Percentiles rank a stretch among this genome's conserved stretches.
phyloP scores from a whole-genome alignment of 2,797 vertebrate genomes.

The Melanotaenia boesemani region DNA sequence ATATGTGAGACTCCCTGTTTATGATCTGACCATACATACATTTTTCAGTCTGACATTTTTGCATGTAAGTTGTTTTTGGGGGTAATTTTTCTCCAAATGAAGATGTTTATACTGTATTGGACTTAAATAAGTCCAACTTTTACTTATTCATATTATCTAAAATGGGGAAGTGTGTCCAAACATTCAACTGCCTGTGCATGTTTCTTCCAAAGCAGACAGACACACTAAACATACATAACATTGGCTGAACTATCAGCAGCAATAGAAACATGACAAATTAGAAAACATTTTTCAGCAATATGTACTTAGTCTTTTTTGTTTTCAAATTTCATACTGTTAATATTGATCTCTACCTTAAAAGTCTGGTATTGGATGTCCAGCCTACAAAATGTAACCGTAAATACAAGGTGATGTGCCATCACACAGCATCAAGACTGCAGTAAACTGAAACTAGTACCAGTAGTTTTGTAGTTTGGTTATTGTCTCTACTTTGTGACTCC shows the following conservation, averaged over 20 bases:
- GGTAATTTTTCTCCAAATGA: not conserved
- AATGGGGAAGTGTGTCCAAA: not conserved
- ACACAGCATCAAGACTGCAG: constrained; percentile 31
- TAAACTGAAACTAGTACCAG: constrained; percentile 47
- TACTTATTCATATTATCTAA: not conserved
- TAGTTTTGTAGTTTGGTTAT: constrained; percentile 30
- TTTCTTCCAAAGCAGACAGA: too few relatives aligned
- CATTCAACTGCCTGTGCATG: not conserved
- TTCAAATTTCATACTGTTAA: not conserved
- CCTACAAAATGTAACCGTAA: constrained; percentile 7
- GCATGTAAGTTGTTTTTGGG: not conserved
- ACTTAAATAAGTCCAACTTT: not conserved
- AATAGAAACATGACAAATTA: not conserved
- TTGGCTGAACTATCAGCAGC: too few relatives aligned
- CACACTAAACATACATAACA: too few relatives aligned
- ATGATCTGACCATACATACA: not conserved
- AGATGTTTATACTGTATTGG: not conserved
- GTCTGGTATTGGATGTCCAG: constrained; percentile 1
- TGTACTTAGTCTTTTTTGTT: not conserved
- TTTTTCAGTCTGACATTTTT: not conserved
- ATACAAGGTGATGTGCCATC: constrained; percentile 25
- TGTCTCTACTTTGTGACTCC: constrained; percentile 33
- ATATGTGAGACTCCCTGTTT: not conserved
- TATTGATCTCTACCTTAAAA: not conserved
- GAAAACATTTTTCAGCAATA: too few relatives aligned